Percentiles rank a stretch among this genome's conserved stretches.
Evolutionary conservation across 1,140 invertebrate species (phyloP).

Genomic region (Choristoneura fumiferana): DNA sequence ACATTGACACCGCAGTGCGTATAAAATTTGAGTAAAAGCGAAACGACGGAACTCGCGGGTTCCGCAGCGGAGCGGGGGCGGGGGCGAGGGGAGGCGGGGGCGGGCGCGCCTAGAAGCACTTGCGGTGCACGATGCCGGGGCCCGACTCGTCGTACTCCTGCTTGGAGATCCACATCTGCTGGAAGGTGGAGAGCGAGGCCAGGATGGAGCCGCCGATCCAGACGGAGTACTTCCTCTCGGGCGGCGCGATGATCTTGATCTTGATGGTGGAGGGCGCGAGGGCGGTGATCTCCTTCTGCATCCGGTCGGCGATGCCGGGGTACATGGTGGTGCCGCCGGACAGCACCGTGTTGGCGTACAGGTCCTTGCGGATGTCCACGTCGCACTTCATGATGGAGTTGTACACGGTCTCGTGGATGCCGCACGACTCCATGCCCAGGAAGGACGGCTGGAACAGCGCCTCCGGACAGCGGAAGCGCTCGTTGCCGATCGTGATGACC

Average conservation of each 20-base stretch:
- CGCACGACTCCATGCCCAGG: slow-evolving; percentile 94
- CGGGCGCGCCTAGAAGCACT: slow-evolving; percentile 91
- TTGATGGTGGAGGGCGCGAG: slow-evolving; percentile 94
- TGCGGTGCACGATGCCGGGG: slow-evolving; percentile 96
- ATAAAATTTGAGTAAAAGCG: slow-evolving; percentile 29
- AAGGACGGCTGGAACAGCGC: slow-evolving; percentile 95
- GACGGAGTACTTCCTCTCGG: slow-evolving; percentile 90
- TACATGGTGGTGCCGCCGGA: slow-evolving; percentile 91
- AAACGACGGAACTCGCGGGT: slow-evolving; percentile 8
- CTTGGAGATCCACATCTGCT: slow-evolving; percentile 97
- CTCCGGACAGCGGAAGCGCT: slow-evolving; percentile 96
- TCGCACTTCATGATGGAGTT: slow-evolving; percentile 98
- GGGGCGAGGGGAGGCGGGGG: neutral
- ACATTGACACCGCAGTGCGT: slow-evolving; percentile 26
- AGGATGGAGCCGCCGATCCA: slow-evolving; percentile 91
- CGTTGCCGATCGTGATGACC: slow-evolving; percentile 94
- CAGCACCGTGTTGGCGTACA: slow-evolving; percentile 94
- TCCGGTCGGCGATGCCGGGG: slow-evolving; percentile 87
- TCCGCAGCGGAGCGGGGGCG: neutral
- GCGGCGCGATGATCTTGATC: slow-evolving; percentile 95
- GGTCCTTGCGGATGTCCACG: slow-evolving; percentile 93
- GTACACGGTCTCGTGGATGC: slow-evolving; percentile 95
- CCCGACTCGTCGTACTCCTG: slow-evolving; percentile 97
- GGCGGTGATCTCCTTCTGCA: slow-evolving; percentile 94
- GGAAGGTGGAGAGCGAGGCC: slow-evolving; percentile 92